A percentile compares a stretch with the other conserved stretches of the same genome.
Conservation (phyloP, 2,113 vertebrate species). For the Pristiophorus japonicus region DNA sequence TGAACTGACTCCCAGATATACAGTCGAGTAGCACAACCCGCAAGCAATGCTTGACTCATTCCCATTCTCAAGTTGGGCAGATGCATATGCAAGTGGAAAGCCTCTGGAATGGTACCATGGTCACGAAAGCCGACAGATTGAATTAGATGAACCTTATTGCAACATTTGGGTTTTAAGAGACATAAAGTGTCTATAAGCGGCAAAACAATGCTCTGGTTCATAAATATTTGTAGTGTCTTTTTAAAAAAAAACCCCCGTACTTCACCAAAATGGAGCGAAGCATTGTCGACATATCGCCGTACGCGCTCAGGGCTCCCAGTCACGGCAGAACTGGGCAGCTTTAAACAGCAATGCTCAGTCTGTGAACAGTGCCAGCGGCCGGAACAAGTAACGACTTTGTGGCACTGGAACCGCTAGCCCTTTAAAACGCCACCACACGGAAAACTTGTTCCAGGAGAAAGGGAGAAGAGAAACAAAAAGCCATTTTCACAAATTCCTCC, state of each 20-base stretch:
- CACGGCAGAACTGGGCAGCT: background rate
- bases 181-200: too few relatives aligned
- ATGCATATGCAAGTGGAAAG: background rate
- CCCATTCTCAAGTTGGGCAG: background rate
- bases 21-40: background rate
- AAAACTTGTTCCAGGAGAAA: constrained; percentile 1
- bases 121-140: background rate
- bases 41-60: background rate
- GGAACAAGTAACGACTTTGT: background rate
- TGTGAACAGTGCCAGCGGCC: too few relatives aligned
- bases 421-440: background rate
- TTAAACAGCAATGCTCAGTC: too few relatives aligned
- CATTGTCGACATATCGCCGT: background rate
- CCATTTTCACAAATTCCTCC: constrained; percentile 15
- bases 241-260: too few relatives aligned
- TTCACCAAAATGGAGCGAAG: background rate
- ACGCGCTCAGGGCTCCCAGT: background rate
- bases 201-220: too few relatives aligned
- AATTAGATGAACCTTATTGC: background rate
- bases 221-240: too few relatives aligned
- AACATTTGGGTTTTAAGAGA: background rate
- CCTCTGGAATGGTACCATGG: background rate
- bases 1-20: constrained; percentile 16
- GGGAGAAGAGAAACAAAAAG: background rate
- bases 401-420: background rate